A percentile compares a stretch with the other conserved stretches of the same genome.
Conservation (phyloP, 2,113 vertebrate genomes). For the Hiodon tergisus region DNA sequence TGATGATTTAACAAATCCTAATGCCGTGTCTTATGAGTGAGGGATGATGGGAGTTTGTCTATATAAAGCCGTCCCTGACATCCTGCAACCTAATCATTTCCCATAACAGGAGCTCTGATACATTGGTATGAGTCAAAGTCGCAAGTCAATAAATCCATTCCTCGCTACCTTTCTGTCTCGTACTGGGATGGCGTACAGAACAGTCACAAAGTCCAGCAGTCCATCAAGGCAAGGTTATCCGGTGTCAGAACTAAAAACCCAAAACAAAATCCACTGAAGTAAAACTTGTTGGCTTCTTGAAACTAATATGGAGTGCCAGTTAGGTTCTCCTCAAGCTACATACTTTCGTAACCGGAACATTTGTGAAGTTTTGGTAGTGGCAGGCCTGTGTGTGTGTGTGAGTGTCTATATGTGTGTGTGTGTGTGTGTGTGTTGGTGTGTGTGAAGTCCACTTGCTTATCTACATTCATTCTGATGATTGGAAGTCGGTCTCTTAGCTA, state of each 20-base stretch:
- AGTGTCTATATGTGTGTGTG: not conserved
- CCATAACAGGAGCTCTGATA: constrained; percentile 86
- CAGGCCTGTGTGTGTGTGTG: too few relatives aligned
- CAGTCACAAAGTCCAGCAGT: constrained; percentile 72
- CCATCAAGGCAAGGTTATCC: constrained; percentile 85
- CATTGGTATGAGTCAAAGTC: constrained; percentile 78
- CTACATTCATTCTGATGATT: too few relatives aligned
- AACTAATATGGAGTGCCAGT: too few relatives aligned
- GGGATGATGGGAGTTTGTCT: constrained; percentile 73
- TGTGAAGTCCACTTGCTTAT: too few relatives aligned
- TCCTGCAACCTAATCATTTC: constrained; percentile 84
- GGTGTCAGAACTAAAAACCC: constrained; percentile 55
- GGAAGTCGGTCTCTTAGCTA: too few relatives aligned
- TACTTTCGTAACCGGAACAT: too few relatives aligned
- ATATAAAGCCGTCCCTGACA: constrained; percentile 86
- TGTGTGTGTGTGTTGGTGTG: too few relatives aligned
- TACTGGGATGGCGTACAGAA: constrained; percentile 69
- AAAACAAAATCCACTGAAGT: not conserved
- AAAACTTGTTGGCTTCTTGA: not conserved
- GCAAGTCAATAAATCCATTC: constrained; percentile 94
- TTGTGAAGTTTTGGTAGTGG: not conserved
- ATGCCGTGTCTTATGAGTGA: constrained; percentile 57
- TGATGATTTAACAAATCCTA: too few relatives aligned
- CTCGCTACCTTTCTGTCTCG: constrained; percentile 71
- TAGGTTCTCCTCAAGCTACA: not conserved